Evolutionary conservation across 1,140 invertebrate species (phyloP).

Genomic region (Drosophila pandora): DNA sequence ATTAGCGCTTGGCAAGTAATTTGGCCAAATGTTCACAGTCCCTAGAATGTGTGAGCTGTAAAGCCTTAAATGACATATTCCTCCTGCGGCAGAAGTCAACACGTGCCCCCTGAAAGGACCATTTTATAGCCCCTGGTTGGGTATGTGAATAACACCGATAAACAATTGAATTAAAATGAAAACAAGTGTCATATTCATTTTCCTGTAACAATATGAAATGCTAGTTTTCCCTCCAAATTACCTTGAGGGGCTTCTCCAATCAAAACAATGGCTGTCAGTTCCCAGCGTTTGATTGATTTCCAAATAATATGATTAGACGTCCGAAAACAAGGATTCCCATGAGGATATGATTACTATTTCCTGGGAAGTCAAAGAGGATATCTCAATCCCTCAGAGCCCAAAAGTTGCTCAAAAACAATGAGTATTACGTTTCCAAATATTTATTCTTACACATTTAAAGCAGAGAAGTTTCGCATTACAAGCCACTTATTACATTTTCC

Average conservation of each 20-base stretch:
- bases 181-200: not conserved
- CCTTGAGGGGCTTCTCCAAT: slow-evolving; percentile 2
- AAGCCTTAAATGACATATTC: slow-evolving; percentile 46
- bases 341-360: not conserved
- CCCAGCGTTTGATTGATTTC: slow-evolving; percentile 23
- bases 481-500: slow-evolving; percentile 25
- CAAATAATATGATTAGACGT: slow-evolving; percentile 13
- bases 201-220: too few species aligned
- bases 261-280: slow-evolving; percentile 14
- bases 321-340: slow-evolving; percentile 11
- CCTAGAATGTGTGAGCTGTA: slow-evolving; percentile 14
- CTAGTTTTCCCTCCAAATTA: not conserved
- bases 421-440: not conserved
- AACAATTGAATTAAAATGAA: not conserved
- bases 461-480: slow-evolving; percentile 19
- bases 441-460: not conserved
- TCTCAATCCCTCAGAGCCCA: not conserved
- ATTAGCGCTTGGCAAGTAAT: slow-evolving; percentile 69
- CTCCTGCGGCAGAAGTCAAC: not conserved
- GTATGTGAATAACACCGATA: too few species aligned
- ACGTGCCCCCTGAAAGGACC: not conserved
- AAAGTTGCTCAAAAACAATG: not conserved
- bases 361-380: not conserved
- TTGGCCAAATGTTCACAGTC: slow-evolving; percentile 37
- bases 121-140: not conserved